Conservation (phyloP, 2,113 vertebrate species). For the Limanda limanda region DNA sequence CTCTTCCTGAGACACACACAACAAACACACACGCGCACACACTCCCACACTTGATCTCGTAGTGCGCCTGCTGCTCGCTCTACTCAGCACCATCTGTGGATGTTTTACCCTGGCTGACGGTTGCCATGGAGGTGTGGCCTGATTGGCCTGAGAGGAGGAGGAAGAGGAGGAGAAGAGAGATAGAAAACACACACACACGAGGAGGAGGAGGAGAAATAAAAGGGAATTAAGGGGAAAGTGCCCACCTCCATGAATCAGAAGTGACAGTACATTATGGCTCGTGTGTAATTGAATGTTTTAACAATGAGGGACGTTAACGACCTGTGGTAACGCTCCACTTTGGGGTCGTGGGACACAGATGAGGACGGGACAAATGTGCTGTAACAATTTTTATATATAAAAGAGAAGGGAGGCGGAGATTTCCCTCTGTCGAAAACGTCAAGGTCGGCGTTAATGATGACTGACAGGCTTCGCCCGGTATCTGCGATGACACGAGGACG, state of each 20-base stretch:
- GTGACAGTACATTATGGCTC: constrained; percentile 70
- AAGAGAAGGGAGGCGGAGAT: neutral
- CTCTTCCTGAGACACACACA: constrained; percentile 64
- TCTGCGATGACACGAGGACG: constrained; percentile 45
- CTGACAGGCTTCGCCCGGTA: constrained; percentile 22
- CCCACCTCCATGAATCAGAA: constrained; percentile 84
- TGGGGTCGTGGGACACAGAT: constrained; percentile 15
- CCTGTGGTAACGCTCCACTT: constrained; percentile 37
- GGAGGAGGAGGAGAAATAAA: constrained; percentile 44
- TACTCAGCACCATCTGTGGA: constrained; percentile 85
- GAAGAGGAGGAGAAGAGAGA: constrained; percentile 48
- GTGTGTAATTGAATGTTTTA: constrained; percentile 53
- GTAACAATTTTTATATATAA: neutral
- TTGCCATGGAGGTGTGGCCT: constrained; percentile 87
- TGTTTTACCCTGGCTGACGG: constrained; percentile 84
- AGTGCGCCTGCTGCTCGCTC: constrained; percentile 78
- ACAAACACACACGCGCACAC: constrained; percentile 57
- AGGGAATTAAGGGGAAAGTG: constrained; percentile 70
- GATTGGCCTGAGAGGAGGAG: constrained; percentile 68
- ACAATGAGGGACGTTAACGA: constrained; percentile 53
- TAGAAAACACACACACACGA: constrained; percentile 1
- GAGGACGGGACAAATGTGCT: constrained; percentile 16
- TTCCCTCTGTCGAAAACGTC: constrained; percentile 32
- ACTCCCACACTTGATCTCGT: constrained; percentile 71
- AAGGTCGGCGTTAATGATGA: constrained; percentile 66